These are phyloP conservation scores for Carduelis carduelis DNA, from an alignment of 2,797 vertebrate genomes.

Conservation along the genomic window DNA sequence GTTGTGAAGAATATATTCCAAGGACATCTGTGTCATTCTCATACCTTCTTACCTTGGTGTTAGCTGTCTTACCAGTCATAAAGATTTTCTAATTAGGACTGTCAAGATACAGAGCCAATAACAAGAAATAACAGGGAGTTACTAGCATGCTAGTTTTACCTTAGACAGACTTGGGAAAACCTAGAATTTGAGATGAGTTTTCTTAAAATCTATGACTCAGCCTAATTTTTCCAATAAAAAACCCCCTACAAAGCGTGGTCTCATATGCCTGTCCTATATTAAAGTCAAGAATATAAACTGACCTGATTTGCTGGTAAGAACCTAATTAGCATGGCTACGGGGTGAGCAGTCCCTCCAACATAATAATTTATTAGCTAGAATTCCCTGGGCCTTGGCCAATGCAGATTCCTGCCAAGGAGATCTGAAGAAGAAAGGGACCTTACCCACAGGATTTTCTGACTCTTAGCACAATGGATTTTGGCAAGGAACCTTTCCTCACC, in stretches of 20 bases:
- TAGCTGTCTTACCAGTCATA: not conserved
- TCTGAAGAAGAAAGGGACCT: constrained; percentile 16
- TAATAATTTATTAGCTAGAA: constrained; percentile 55
- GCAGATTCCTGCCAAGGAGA: constrained; percentile 19
- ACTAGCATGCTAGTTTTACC: not conserved
- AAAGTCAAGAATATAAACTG: not conserved
- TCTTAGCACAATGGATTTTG: not conserved
- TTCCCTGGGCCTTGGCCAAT: constrained; percentile 13
- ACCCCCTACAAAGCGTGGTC: rapidly evolving
- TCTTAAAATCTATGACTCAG: not conserved
- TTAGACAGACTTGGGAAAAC: not conserved
- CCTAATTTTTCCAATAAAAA: not conserved
- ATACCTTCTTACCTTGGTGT: not conserved
- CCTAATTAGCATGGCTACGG: constrained; percentile 41
- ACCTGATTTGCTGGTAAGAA: constrained; percentile 37
- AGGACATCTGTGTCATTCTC: not conserved
- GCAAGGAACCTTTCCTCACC: not conserved
- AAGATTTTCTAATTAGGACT: not conserved
- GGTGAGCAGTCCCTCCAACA: constrained; percentile 6
- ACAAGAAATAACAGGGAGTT: not conserved
- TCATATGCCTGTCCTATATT: not conserved
- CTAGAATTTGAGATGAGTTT: not conserved
- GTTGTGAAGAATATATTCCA: not conserved
- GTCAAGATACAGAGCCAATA: not conserved
- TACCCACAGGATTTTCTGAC: not conserved